Conservation (phyloP, 2,113 vertebrate genomes). For the Macquaria australasica region DNA sequence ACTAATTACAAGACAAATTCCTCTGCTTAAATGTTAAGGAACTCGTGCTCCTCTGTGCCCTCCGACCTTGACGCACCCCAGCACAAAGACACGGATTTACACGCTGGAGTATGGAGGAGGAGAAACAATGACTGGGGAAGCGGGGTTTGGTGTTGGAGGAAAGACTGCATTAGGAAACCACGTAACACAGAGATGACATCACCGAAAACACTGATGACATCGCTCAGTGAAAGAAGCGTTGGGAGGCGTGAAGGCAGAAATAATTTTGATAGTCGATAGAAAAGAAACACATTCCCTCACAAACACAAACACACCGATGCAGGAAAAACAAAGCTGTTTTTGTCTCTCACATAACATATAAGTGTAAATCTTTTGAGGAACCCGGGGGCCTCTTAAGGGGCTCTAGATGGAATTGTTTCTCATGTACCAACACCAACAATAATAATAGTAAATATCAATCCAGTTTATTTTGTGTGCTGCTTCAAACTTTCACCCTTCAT, state of each 20-base stretch:
- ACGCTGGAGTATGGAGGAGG: slow-evolving; percentile 51
- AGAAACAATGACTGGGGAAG: slow-evolving; percentile 35
- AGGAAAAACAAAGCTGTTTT: slow-evolving; percentile 24
- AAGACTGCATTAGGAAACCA: slow-evolving; percentile 64
- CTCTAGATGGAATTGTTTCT: slow-evolving; percentile 43
- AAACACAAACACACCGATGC: slow-evolving; percentile 49
- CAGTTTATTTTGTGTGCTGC: background rate
- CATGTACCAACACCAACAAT: background rate
- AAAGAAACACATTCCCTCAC: slow-evolving; percentile 37
- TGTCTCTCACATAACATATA: background rate
- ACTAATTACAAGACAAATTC: background rate
- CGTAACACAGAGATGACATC: slow-evolving; percentile 68
- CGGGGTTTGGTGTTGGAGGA: slow-evolving; percentile 21
- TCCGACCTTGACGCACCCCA: slow-evolving; percentile 41
- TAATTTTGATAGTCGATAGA: background rate
- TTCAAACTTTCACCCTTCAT: background rate
- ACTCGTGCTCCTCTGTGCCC: slow-evolving; percentile 69
- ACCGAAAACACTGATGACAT: slow-evolving; percentile 59
- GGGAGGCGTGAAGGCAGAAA: slow-evolving; percentile 47
- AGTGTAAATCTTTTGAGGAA: background rate
- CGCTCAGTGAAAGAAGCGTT: slow-evolving; percentile 53
- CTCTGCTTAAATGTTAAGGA: background rate
- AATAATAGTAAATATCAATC: background rate
- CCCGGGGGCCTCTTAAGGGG: background rate
- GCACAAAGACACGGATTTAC: slow-evolving; percentile 53